Percentiles rank a stretch among this genome's conserved stretches.
These are phyloP conservation scores for Spodoptera frugiperda DNA, from an alignment of 1,140 invertebrate species.

Conservation along the genomic window DNA sequence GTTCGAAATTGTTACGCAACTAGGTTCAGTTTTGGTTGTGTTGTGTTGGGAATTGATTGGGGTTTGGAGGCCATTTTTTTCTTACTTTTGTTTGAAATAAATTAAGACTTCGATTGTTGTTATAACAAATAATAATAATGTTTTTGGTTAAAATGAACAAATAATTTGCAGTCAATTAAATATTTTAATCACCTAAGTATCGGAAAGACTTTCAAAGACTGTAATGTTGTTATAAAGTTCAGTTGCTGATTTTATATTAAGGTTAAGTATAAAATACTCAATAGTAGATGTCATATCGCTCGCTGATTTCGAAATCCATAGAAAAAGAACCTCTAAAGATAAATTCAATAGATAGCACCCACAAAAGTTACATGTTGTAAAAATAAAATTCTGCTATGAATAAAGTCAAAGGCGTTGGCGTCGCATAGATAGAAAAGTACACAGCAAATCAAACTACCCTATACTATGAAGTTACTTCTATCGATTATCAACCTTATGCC, in stretches of 20 bases:
- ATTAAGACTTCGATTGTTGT: background rate
- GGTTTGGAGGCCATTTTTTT: background rate
- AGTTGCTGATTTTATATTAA: no score
- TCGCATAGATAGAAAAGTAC: slow-evolving; percentile 39
- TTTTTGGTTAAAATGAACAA: no score
- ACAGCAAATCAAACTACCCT: background rate
- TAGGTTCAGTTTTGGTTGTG: background rate
- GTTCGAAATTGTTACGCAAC: slow-evolving; percentile 20
- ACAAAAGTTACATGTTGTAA: slow-evolving; percentile 46
- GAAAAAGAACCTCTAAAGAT: background rate
- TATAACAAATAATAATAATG: no score
- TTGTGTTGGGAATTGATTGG: background rate
- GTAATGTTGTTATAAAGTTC: no score
- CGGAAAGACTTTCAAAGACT: no score
- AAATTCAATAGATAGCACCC: slow-evolving; percentile 6
- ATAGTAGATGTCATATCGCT: no score
- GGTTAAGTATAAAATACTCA: no score
- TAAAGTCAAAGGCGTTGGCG: slow-evolving; percentile 54
- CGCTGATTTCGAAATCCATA: background rate
- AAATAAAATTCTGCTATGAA: slow-evolving; percentile 49
- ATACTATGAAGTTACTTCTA: no score
- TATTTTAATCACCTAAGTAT: no score
- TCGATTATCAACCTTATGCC: no score
- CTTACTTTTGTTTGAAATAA: background rate
- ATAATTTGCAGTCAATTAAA: no score